A percentile compares a stretch with the other conserved stretches of the same genome.
Evolutionary conservation across 2,113 vertebrate species (phyloP).

Genomic region (Cygnus buccinator): DNA sequence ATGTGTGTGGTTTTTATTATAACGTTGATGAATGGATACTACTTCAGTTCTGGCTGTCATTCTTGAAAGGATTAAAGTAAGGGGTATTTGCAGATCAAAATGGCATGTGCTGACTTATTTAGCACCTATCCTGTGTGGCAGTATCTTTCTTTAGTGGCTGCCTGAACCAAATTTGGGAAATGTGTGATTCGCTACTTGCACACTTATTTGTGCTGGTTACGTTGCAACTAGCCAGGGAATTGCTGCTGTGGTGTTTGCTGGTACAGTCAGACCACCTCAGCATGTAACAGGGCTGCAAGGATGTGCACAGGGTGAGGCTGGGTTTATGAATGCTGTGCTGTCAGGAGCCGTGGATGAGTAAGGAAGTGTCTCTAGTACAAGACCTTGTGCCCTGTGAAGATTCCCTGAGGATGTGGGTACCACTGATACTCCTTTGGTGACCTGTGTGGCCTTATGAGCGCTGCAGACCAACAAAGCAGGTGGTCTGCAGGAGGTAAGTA

Average conservation of each 20-base stretch:
- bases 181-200: neutral
- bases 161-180: neutral
- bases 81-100: neutral
- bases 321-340: neutral
- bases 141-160: neutral
- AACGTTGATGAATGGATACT: neutral
- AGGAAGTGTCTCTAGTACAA: neutral
- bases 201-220: neutral
- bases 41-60: neutral
- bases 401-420: neutral
- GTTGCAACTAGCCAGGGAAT: neutral
- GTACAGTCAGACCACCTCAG: neutral
- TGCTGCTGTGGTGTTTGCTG: neutral
- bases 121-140: neutral
- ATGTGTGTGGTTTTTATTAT: neutral
- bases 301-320: neutral
- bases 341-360: neutral
- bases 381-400: neutral
- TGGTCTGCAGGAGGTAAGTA: neutral
- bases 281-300: neutral
- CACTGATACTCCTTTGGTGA: neutral
- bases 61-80: neutral
- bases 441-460: neutral
- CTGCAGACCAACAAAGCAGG: neutral
- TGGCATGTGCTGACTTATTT: neutral